phyloP scores from a whole-genome alignment of 2,888 invertebrate species.

The Volucella inflata region DNA sequence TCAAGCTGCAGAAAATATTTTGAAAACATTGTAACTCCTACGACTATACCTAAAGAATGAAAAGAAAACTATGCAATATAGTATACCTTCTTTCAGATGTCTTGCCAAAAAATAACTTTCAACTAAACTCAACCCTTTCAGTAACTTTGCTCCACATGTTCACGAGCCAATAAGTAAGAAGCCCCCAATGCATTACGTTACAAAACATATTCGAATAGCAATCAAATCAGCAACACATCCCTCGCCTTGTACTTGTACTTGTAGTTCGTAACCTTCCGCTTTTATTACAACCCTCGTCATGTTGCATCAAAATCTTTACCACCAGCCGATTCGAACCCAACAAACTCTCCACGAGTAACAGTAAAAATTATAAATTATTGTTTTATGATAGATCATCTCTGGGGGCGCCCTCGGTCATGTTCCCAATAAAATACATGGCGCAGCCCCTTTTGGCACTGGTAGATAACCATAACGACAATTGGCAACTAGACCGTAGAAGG shows the following conservation, averaged over 20 bases:
- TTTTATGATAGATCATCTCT: constrained; percentile 56
- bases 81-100: too few species aligned
- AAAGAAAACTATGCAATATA: too few species aligned
- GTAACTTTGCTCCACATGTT: not conserved
- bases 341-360: constrained; percentile 6
- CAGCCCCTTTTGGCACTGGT: constrained; percentile 50
- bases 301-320: not conserved
- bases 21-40: too few species aligned
- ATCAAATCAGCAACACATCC: constrained; percentile 49
- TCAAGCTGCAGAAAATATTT: too few species aligned
- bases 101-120: too few species aligned
- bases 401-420: constrained; percentile 47
- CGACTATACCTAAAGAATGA: too few species aligned
- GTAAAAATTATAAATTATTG: constrained; percentile 59
- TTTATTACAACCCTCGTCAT: constrained; percentile 46
- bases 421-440: constrained; percentile 46
- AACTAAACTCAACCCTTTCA: too few species aligned
- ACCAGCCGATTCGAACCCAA: not conserved
- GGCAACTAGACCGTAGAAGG: constrained; percentile 41
- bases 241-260: constrained; percentile 6
- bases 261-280: constrained; percentile 22
- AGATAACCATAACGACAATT: constrained; percentile 49
- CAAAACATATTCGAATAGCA: constrained; percentile 28
- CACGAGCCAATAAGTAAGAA: not conserved
- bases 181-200: constrained; percentile 2